Base-by-base conservation (phyloP, 2,888 invertebrate species). In the Yponomeuta evonymella region DNA sequence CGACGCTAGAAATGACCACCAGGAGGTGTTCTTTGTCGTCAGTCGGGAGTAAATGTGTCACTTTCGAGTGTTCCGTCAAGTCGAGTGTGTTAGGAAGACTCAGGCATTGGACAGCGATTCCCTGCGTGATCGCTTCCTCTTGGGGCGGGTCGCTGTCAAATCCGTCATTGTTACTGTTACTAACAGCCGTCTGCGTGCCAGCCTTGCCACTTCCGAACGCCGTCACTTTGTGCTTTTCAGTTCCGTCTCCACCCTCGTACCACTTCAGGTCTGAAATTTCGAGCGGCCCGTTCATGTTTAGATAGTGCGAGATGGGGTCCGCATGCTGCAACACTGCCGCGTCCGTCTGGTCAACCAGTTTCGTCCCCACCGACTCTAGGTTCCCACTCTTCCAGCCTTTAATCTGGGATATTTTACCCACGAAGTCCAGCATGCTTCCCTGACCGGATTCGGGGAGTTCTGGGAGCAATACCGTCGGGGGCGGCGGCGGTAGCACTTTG, bases 11-110 rank as follows among this genome's bases (percentile, higher is more conserved):
- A 70, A 95, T 82, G 2, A 94, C 93, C 0, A 95, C 94, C 67
- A 96, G 83, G 71, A 96, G 79, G 81, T 95, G 95, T 73, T 93
- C 93, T 73, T 95, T 94, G 79, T 96, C 95, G 74, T 94, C 93
- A 0, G 95, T 95, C 0, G 96, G 95, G 72, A 95, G 79, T 66
- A 96, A 93, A 76, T 95, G 94, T 0, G 94, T 93, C 23, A 95
- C 91, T 77, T 88, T 92, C 67, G 94, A 84, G 76, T 93, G 90
- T 65, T 90, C 89, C 71, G 84, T 84, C 30, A 92, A 82, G 73
- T 89, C 90, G 73, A 94, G 83, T 71, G 85, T 87, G 6, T 88
- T 76, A 15, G 94, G 94, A 74, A 95, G 85, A 76, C 87, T 84
- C 36, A 94, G 81, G 78, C 94, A 94, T 79, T 94, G 94, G 43